Conservation (phyloP, 2,888 invertebrate species). For the Drosophila merina region DNA sequence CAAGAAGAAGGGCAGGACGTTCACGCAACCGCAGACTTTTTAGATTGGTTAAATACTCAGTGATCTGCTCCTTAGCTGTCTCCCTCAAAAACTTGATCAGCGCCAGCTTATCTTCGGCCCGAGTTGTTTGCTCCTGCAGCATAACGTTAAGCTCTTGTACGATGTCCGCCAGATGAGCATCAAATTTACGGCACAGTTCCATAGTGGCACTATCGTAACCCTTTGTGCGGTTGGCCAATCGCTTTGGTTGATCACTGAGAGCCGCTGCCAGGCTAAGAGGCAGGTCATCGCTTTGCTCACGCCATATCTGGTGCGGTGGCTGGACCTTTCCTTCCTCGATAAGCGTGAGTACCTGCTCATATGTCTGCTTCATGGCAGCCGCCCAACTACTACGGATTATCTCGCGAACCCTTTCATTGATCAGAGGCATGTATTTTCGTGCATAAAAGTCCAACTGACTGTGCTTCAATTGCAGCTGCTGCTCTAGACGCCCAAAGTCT, state of each 20-base stretch:
- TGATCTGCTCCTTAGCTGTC: conserved; percentile 77
- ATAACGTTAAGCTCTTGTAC: conserved; percentile 89
- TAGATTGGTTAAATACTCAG: conserved; percentile 74
- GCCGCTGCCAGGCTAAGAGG: conserved; percentile 84
- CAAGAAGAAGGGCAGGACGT: conserved; percentile 84
- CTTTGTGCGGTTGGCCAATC: conserved; percentile 90
- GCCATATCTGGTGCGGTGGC: conserved; percentile 85
- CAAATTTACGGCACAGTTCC: conserved; percentile 88
- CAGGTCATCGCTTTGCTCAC: conserved; percentile 87
- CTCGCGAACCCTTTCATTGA: conserved; percentile 88
- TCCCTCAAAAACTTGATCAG: conserved; percentile 81
- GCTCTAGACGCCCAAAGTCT: conserved; percentile 88
- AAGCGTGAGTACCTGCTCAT: conserved; percentile 83
- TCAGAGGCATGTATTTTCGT: conserved; percentile 89
- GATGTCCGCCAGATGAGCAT: conserved; percentile 87
- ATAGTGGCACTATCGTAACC: conserved; percentile 91
- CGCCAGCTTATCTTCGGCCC: conserved; percentile 76
- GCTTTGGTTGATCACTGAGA: conserved; percentile 80
- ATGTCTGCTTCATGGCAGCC: conserved; percentile 83
- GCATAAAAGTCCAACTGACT: conserved; percentile 88
- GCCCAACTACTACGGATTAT: conserved; percentile 85
- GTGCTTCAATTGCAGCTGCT: conserved; percentile 86
- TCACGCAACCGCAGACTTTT: conserved; percentile 67
- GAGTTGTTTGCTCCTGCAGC: conserved; percentile 83
- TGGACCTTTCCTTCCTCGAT: conserved; percentile 50